phyloP scores from a whole-genome alignment of 2,888 invertebrate genomes.

The Dicyrtoma fusca region DNA sequence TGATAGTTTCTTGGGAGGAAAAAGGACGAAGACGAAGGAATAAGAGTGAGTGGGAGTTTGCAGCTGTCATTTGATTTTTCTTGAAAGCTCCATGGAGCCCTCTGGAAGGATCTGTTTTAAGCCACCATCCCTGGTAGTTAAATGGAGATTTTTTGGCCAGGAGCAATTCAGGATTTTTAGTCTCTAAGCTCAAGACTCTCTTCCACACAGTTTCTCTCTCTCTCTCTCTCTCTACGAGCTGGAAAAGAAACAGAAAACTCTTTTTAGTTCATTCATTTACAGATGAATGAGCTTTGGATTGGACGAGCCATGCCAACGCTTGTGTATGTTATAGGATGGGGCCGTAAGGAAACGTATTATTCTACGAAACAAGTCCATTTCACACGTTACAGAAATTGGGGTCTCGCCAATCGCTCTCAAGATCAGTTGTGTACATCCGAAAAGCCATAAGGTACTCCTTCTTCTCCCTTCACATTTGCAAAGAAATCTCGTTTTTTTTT shows the following conservation, averaged over 20 bases:
- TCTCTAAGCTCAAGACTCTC: slow-evolving; percentile 9
- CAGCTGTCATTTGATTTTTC: slow-evolving; percentile 43
- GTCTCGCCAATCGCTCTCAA: slow-evolving; percentile 13
- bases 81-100: slow-evolving; percentile 34
- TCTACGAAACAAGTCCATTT: neutral
- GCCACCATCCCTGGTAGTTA: slow-evolving; percentile 22
- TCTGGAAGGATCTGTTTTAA: slow-evolving; percentile 37
- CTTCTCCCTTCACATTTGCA: neutral
- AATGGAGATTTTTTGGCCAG: slow-evolving; percentile 24
- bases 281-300: slow-evolving; percentile 37
- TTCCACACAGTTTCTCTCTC: neutral
- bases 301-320: slow-evolving; percentile 13
- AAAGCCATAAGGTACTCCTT: neutral
- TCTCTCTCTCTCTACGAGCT: slow-evolving; percentile 19
- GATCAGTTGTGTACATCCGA: neutral
- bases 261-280: slow-evolving; percentile 34
- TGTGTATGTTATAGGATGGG: neutral
- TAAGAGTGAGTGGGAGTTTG: slow-evolving; percentile 23
- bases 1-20: no score
- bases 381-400: slow-evolving; percentile 13
- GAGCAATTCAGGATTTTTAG: slow-evolving; percentile 12
- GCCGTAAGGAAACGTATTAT: neutral
- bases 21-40: neutral
- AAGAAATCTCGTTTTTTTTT: no score
- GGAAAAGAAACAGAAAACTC: slow-evolving; percentile 38